Evolutionary conservation across 1,140 invertebrate species (phyloP).

Genomic region (Pararge aegeria): DNA sequence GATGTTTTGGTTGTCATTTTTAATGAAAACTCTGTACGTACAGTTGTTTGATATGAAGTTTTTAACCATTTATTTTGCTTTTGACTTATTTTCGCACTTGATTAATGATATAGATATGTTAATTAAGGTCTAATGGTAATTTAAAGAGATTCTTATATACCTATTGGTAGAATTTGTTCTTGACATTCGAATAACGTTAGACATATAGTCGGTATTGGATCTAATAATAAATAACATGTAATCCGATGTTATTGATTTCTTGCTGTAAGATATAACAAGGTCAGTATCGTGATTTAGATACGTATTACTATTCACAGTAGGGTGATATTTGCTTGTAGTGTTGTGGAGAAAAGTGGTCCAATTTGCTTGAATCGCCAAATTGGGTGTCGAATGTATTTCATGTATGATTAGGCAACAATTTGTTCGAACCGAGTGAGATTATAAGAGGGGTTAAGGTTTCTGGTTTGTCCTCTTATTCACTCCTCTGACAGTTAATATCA

Average conservation of each 20-base stretch:
- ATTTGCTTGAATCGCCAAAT: neutral
- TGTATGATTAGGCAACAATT: neutral
- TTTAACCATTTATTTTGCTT: too few species aligned
- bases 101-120: too few species aligned
- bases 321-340: neutral
- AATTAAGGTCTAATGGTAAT: too few species aligned
- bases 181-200: neutral
- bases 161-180: neutral
- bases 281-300: neutral
- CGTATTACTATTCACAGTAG: neutral
- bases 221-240: conserved; percentile 18
- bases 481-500: too few species aligned
- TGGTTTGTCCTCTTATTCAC: too few species aligned
- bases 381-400: neutral
- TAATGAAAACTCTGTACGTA: too few species aligned
- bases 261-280: conserved; percentile 6
- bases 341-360: neutral
- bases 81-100: too few species aligned
- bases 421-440: too few species aligned
- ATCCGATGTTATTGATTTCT: conserved; percentile 14
- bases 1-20: too few species aligned
- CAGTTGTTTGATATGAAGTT: too few species aligned
- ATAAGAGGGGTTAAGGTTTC: too few species aligned
- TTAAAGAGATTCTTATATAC: too few species aligned
- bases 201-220: neutral